phyloP scores from a whole-genome alignment of 1,140 invertebrate genomes.

The Drosophila willistoni region DNA sequence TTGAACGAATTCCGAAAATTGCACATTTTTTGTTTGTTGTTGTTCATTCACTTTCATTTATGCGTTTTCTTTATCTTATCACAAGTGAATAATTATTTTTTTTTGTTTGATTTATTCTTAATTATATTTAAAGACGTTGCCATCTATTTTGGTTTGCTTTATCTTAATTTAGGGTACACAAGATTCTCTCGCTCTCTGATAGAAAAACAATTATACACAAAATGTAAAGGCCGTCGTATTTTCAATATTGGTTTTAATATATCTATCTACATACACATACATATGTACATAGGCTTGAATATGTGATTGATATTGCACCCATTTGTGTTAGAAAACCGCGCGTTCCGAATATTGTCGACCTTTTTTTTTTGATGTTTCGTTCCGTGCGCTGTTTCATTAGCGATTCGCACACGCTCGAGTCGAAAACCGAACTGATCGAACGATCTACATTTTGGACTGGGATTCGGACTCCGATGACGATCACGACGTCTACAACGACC shows the following conservation, averaged over 20 bases:
- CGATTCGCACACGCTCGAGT: conserved; percentile 58
- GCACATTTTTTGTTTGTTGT: conserved; percentile 12
- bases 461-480: conserved; percentile 17
- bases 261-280: conserved; percentile 2
- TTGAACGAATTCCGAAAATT: conserved; percentile 31
- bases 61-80: conserved; percentile 61
- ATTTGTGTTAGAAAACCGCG: conserved; percentile 23
- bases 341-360: conserved; percentile 19
- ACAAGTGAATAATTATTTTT: conserved; percentile 6
- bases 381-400: conserved; percentile 45
- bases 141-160: conserved; percentile 15
- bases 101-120: conserved; percentile 23
- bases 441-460: conserved; percentile 26
- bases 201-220: conserved; percentile 28
- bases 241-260: conserved; percentile 20
- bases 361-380: conserved; percentile 27
- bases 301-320: not conserved
- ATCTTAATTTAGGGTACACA: conserved; percentile 26
- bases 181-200: not conserved
- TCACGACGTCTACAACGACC: conserved; percentile 15
- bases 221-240: conserved; percentile 36
- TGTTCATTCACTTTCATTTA: conserved; percentile 53
- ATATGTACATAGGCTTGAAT: not conserved
- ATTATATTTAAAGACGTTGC: not conserved
- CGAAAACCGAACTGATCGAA: conserved; percentile 70